These are phyloP conservation scores for Chrysolina americana DNA, from an alignment of 2,888 invertebrate genomes.

Conservation along the genomic window DNA sequence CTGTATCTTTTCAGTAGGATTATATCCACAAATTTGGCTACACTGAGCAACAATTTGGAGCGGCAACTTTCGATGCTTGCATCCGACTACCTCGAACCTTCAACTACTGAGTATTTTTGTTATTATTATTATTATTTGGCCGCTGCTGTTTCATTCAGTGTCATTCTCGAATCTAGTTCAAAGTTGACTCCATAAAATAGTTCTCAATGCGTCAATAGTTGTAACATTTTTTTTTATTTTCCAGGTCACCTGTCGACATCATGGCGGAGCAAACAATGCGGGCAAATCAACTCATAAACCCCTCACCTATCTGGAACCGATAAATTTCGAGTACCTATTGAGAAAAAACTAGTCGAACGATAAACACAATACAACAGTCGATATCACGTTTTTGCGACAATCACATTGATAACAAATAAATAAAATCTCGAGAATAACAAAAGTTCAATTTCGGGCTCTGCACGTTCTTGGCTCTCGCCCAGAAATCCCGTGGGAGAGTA, in stretches of 20 bases:
- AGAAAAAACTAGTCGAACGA: constrained; percentile 34
- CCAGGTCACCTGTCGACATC: constrained; percentile 33
- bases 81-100: too few species aligned
- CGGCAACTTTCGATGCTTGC: too few species aligned
- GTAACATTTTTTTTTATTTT: constrained; percentile 26
- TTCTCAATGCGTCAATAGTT: background rate
- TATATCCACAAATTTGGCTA: too few species aligned
- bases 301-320: constrained; percentile 37
- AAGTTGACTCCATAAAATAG: background rate
- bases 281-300: constrained; percentile 29
- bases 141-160: background rate
- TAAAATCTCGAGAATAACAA: background rate
- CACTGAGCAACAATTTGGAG: too few species aligned
- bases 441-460: background rate
- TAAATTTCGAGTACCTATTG: constrained; percentile 43
- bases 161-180: background rate
- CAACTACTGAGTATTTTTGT: too few species aligned
- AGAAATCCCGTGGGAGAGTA: constrained; percentile 26
- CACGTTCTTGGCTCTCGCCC: constrained; percentile 41
- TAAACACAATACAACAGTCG: constrained; percentile 21
- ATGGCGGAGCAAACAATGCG: constrained; percentile 31
- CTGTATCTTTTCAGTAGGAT: too few species aligned
- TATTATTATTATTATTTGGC: too few species aligned
- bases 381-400: constrained; percentile 31
- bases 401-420: constrained; percentile 30